phyloP scores from a whole-genome alignment of 2,113 vertebrate genomes.

The Grammomys surdaster region DNA sequence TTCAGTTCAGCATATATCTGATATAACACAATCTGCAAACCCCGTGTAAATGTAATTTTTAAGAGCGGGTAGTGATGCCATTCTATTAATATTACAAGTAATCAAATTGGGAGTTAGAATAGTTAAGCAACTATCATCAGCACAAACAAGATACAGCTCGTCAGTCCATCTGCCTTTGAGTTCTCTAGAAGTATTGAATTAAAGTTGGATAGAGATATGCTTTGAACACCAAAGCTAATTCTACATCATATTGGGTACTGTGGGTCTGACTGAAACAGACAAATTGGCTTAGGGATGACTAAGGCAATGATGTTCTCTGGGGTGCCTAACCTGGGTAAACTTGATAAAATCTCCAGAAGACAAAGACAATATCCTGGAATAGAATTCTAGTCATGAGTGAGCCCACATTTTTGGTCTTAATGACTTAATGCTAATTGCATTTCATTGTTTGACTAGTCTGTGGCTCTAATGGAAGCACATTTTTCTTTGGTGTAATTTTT shows the following conservation, averaged over 20 bases:
- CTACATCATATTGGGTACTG: background rate
- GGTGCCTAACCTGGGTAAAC: background rate
- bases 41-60: constrained; percentile 1
- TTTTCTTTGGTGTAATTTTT: background rate
- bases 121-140: constrained; percentile 8
- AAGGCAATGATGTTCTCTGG: background rate
- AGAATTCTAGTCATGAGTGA: background rate
- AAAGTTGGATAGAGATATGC: background rate
- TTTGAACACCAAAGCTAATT: background rate
- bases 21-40: constrained; percentile 35
- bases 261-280: background rate
- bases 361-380: background rate
- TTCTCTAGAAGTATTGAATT: constrained; percentile 16
- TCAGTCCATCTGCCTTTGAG: background rate
- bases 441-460: background rate
- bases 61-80: background rate
- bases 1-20: background rate
- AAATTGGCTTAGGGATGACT: background rate
- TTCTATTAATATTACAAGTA: constrained; percentile 9
- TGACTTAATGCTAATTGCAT: background rate
- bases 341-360: background rate
- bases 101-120: constrained; percentile 23
- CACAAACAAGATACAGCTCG: background rate
- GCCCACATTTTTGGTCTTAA: background rate
- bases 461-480: background rate